Conservation (phyloP, 2,113 vertebrate genomes). For the Tetraodon nigroviridis region DNA sequence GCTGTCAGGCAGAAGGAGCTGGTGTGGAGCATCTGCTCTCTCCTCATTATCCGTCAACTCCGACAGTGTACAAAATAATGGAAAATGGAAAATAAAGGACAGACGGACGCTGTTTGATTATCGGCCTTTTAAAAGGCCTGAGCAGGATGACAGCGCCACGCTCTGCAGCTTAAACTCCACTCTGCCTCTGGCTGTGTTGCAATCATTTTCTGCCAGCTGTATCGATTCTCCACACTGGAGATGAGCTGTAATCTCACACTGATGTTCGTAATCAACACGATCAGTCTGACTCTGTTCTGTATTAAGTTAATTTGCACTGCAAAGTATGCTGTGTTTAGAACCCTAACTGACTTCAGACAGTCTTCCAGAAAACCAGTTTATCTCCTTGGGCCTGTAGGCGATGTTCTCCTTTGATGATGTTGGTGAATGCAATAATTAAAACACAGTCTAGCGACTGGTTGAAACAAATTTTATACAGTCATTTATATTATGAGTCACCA, state of each 20-base stretch:
- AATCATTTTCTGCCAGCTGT: background rate
- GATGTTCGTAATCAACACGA: background rate
- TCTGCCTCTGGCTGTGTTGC: background rate
- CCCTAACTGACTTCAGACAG: background rate
- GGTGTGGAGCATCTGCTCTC: too few species aligned
- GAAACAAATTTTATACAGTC: conserved; percentile 7
- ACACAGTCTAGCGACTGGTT: conserved; percentile 16
- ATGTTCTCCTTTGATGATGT: background rate
- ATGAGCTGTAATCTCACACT: background rate
- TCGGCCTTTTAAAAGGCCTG: too few species aligned
- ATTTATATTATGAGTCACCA: background rate
- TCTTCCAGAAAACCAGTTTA: conserved; percentile 6
- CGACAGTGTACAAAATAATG: too few species aligned
- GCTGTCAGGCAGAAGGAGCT: too few species aligned
- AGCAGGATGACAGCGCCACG: background rate
- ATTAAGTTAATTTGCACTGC: background rate
- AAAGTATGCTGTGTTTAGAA: background rate
- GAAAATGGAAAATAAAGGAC: too few species aligned
- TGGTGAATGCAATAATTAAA: conserved; percentile 1
- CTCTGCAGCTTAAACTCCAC: background rate
- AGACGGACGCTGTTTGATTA: too few species aligned
- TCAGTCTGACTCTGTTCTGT: background rate
- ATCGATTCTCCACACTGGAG: background rate
- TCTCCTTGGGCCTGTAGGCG: background rate
- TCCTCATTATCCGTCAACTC: too few species aligned